Evolutionary conservation across 2,888 invertebrate genomes (phyloP).

Genomic region (Thera britannica): DNA sequence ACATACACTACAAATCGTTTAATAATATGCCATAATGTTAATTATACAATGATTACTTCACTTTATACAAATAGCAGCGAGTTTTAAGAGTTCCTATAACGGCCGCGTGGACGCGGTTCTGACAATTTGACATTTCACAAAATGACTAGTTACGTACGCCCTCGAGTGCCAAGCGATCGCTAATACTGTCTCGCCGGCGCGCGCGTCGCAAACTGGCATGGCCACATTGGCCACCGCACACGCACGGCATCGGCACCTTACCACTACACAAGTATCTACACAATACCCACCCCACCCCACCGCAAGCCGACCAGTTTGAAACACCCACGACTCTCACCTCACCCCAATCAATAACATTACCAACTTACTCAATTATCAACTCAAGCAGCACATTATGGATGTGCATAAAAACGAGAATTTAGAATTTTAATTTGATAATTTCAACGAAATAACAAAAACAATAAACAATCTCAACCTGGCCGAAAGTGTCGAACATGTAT

Average conservation of each 20-base stretch:
- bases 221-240: no score
- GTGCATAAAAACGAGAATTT: slow-evolving; percentile 64
- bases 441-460: slow-evolving; percentile 37
- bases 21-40: slow-evolving; percentile 81
- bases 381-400: slow-evolving; percentile 57
- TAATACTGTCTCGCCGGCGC: slow-evolving; percentile 60
- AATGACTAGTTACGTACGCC: slow-evolving; percentile 84
- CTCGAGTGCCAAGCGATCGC: slow-evolving; percentile 64
- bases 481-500: slow-evolving; percentile 69
- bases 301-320: slow-evolving; percentile 16
- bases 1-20: slow-evolving; percentile 78
- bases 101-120: slow-evolving; percentile 81
- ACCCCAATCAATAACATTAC: slow-evolving; percentile 56
- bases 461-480: slow-evolving; percentile 46
- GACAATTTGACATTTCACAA: slow-evolving; percentile 83
- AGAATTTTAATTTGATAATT: slow-evolving; percentile 48
- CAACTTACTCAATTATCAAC: slow-evolving; percentile 74
- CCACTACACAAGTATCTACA: neutral
- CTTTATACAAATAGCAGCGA: slow-evolving; percentile 90
- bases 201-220: slow-evolving; percentile 42
- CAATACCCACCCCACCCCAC: neutral
- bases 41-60: slow-evolving; percentile 84
- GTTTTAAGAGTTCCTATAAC: slow-evolving; percentile 90
- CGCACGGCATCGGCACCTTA: no score
- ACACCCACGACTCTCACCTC: slow-evolving; percentile 41